Percentiles rank a stretch among this genome's conserved stretches.
Conservation (phyloP, 2,888 invertebrate species). For the Drosophila meridionalis region DNA sequence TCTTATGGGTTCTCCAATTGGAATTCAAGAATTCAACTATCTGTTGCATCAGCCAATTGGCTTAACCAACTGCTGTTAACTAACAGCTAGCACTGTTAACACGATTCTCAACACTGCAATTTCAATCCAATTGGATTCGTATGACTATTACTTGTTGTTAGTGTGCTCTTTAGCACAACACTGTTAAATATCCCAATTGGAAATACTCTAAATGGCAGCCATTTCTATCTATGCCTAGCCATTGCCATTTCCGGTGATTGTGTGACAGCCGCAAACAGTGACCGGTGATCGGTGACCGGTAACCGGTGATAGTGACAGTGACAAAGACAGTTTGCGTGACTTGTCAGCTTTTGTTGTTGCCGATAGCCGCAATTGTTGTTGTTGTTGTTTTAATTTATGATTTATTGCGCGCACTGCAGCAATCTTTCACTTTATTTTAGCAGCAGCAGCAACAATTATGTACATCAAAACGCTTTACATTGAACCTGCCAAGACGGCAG, state of each 20-base stretch:
- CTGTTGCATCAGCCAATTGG: not conserved
- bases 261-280: constrained; percentile 10
- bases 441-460: constrained; percentile 45
- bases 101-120: not conserved
- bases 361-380: constrained; percentile 37
- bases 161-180: not conserved
- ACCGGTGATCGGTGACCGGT: constrained; percentile 33
- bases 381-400: constrained; percentile 49
- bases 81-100: not conserved
- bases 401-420: constrained; percentile 50
- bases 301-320: constrained; percentile 8
- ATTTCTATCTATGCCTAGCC: not conserved
- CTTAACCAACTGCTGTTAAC: not conserved
- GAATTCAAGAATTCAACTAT: not conserved
- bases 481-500: constrained; percentile 61
- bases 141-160: not conserved
- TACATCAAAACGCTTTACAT: constrained; percentile 53
- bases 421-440: constrained; percentile 69
- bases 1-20: not conserved
- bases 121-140: not conserved
- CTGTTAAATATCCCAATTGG: not conserved
- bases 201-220: not conserved
- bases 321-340: constrained; percentile 37
- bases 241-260: constrained; percentile 41
- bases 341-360: constrained; percentile 45